A percentile compares a stretch with the other conserved stretches of the same genome.
Conservation (phyloP, 37 sponge, comb jelly and placozoan genomes). For the Spongia lamella region DNA sequence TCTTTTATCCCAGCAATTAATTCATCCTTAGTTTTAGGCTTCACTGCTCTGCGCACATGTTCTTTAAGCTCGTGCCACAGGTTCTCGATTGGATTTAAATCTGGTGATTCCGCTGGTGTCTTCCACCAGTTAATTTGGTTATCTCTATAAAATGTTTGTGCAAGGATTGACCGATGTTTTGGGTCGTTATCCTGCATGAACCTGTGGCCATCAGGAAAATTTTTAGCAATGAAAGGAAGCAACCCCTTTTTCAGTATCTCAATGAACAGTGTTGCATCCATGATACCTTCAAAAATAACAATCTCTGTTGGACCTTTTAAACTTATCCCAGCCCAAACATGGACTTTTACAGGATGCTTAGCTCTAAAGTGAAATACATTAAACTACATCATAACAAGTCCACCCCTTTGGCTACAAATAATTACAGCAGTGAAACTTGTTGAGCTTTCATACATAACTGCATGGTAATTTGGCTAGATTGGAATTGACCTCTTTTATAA, state of each 20-base stretch:
- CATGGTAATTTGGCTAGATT: no score
- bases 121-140: conserved; percentile 32
- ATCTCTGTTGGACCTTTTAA: conserved; percentile 24
- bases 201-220: conserved; percentile 13
- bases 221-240: conserved; percentile 12
- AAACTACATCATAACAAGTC: no score
- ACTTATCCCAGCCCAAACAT: conserved; percentile 48
- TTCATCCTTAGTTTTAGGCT: conserved; percentile 30
- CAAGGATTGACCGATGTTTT: conserved; percentile 23
- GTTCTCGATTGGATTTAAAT: conserved; percentile 42
- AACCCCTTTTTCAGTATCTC: conserved; percentile 4
- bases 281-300: conserved; percentile 34
- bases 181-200: conserved; percentile 41
- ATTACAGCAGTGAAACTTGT: no score
- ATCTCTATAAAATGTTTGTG: conserved; percentile 6
- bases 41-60: conserved; percentile 20
- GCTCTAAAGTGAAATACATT: no score
- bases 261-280: conserved; percentile 32
- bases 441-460: no score
- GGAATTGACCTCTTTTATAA: no score
- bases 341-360: conserved; percentile 40
- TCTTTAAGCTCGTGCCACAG: conserved; percentile 36
- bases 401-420: no score
- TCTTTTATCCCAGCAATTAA: conserved; percentile 6
- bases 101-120: conserved; percentile 32